A percentile compares a stretch with the other conserved stretches of the same genome.
Conservation (phyloP, 2,888 invertebrate species). For the Metacarcinus magister region DNA sequence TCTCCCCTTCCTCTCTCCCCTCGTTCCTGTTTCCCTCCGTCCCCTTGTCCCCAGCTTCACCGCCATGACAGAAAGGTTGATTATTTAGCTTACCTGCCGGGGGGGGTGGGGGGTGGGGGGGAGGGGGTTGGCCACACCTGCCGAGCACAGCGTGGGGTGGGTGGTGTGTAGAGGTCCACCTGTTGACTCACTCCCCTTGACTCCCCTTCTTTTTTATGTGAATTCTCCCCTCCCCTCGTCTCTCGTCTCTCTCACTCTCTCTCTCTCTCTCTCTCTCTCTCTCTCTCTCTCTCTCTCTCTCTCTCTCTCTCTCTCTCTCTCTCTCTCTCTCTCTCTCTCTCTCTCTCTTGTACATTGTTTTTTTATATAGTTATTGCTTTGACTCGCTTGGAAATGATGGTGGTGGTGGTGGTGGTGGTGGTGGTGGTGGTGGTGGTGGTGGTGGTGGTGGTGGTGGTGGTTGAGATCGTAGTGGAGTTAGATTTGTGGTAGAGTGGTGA, state of each 20-base stretch:
- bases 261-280: background rate
- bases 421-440: too few species aligned
- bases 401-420: too few species aligned
- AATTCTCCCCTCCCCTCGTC: background rate
- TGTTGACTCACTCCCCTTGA: background rate
- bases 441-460: too few species aligned
- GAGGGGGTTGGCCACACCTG: background rate
- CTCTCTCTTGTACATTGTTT: background rate
- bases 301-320: slow-evolving; percentile 11
- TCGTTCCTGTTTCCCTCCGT: background rate
- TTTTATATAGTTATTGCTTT: background rate
- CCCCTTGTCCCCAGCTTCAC: too few species aligned
- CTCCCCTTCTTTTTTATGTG: background rate
- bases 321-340: background rate
- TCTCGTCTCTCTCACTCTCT: background rate
- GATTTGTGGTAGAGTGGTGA: too few species aligned
- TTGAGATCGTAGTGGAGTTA: too few species aligned
- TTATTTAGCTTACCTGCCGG: background rate
- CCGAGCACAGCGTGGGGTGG: background rate
- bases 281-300: background rate
- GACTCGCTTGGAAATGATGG: too few species aligned
- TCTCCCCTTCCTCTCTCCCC: background rate
- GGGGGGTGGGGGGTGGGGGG: background rate
- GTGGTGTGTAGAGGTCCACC: background rate
- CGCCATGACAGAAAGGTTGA: background rate